These are phyloP conservation scores for Poeciliopsis occidentalis DNA, from an alignment of 2,113 vertebrate species.

Conservation along the genomic window DNA sequence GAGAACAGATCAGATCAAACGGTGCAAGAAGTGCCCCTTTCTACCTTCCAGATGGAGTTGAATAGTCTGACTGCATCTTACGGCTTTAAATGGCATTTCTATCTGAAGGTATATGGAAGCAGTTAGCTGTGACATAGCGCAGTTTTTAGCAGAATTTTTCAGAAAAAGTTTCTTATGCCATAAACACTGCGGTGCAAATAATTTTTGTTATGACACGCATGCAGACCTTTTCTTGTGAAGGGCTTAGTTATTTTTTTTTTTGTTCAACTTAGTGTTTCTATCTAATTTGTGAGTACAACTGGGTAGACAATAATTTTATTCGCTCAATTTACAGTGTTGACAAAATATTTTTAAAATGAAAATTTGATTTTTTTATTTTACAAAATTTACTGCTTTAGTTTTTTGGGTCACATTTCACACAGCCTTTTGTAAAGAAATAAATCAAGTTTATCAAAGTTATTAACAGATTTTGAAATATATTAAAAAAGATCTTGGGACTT, in stretches of 20 bases:
- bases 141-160: too few relatives aligned
- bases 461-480: not conserved
- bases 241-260: not conserved
- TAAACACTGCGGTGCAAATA: not conserved
- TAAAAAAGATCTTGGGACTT: not conserved
- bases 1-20: conserved; percentile 7
- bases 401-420: not conserved
- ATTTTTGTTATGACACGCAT: not conserved
- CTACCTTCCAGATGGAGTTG: too few relatives aligned
- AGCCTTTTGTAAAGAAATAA: not conserved
- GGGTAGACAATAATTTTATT: too few relatives aligned
- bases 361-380: not conserved
- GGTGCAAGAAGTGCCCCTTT: too few relatives aligned
- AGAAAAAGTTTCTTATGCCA: too few relatives aligned
- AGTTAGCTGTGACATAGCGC: too few relatives aligned
- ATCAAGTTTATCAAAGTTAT: not conserved
- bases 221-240: not conserved
- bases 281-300: not conserved
- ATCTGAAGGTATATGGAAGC: too few relatives aligned
- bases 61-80: too few relatives aligned
- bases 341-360: not conserved
- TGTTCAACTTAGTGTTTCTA: not conserved
- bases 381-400: not conserved
- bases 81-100: too few relatives aligned
- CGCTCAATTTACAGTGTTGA: not conserved